A percentile compares a stretch with the other conserved stretches of the same genome.
Evolutionary conservation across 2,113 vertebrate genomes (phyloP).

Genomic region (Petaurus breviceps): DNA sequence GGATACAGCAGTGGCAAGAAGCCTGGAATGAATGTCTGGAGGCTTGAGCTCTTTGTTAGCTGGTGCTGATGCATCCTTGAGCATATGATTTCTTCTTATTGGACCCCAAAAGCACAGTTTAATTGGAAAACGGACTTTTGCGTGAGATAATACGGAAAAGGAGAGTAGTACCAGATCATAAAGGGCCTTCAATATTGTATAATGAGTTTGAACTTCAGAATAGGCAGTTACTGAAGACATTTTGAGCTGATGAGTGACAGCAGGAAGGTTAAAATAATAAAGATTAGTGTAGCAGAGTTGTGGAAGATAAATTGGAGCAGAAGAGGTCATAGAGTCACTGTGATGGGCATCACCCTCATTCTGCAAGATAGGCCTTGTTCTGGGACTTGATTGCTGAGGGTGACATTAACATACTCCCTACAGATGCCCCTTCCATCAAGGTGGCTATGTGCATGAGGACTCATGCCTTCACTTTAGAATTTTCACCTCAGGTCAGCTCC

Average conservation of each 20-base stretch:
- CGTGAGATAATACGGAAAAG: neutral
- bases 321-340: neutral
- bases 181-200: neutral
- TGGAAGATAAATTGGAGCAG: neutral
- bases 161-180: neutral
- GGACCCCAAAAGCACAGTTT: neutral
- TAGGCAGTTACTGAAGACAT: neutral
- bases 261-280: neutral
- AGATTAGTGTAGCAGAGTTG: neutral
- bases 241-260: neutral
- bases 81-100: neutral
- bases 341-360: neutral
- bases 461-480: neutral
- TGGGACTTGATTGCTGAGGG: neutral
- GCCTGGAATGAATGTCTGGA: neutral
- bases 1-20: neutral
- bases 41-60: neutral
- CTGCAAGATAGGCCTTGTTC: neutral
- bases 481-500: neutral
- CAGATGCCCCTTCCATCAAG: neutral
- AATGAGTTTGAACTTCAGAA: neutral
- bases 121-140: neutral
- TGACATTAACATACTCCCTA: neutral
- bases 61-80: neutral
- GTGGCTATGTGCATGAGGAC: neutral